Base-by-base conservation (phyloP, 2,888 invertebrate species). In the Phasia obesa region DNA sequence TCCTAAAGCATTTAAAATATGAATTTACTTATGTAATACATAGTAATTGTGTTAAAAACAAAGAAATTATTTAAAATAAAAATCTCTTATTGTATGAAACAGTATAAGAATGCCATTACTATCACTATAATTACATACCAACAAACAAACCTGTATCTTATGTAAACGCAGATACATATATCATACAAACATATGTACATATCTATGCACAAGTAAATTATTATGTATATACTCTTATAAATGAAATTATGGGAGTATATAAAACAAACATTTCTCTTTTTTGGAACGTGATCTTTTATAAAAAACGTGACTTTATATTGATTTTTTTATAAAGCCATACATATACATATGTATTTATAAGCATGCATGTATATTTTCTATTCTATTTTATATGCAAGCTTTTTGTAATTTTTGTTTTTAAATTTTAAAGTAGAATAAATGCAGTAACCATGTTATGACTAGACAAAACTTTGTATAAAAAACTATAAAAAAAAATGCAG, bases 261-360 rank as follows among this genome's bases (percentile, higher is more conserved):
- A 38, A 69, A 62, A 74, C 11, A 69, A 62, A 74, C 11, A 62
- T 73, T 31, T 76, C 51, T 60, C 42, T 70, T 38, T 71, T 88
- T 86, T 87, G 87, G 87, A 88, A 90, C 90, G 90, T 90, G 90
- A 90, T 91, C 86, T 90, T 75, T 62, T 90, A 90, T 87, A 85
- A 82, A 87, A 91, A 90, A 90, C 90, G 90, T 90, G 90, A 90
- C 90, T 90, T 90, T 89, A 87, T 90, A 90, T 91, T 90, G 91
- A 90, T 91, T 91, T 90, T 88, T 88, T 87, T 87, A 85, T 13
- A 1, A 15, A 38, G 3, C n/a, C n/a, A 65, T 13, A 17, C 11
- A 17, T 23, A 57, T 38, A 51, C 21, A 9, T 11, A 23, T 5
- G 23, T 5, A 23, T 21, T 15, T 9, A 15, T 38, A 11, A 2